These are phyloP conservation scores for Agrochola lota DNA, from an alignment of 2,888 invertebrate species.

Conservation along the genomic window DNA sequence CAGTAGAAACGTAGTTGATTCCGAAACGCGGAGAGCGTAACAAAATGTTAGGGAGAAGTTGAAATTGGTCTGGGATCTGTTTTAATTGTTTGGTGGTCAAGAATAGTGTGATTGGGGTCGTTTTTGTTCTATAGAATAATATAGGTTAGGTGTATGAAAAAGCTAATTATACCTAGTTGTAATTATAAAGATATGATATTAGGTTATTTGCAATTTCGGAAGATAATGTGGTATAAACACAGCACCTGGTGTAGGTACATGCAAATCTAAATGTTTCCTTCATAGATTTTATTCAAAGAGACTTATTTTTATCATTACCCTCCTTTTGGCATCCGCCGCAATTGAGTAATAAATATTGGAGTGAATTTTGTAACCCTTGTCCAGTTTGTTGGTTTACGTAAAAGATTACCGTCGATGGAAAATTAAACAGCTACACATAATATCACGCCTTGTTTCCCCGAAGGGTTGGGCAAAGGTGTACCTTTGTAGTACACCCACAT, in stretches of 20 bases:
- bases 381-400: neutral
- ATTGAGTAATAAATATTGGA: neutral
- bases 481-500: too few relatives aligned
- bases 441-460: too few relatives aligned
- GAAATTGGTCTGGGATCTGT: slow-evolving; percentile 51
- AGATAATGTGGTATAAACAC: neutral
- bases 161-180: neutral
- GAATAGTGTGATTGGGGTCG: slow-evolving; percentile 30
- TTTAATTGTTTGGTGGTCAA: slow-evolving; percentile 54
- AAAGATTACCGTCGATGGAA: neutral
- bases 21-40: slow-evolving; percentile 37
- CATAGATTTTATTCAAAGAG: neutral
- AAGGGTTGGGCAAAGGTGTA: too few relatives aligned
- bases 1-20: slow-evolving; percentile 21
- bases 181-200: neutral
- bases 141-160: neutral
- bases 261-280: too few relatives aligned
- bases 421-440: neutral
- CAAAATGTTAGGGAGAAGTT: slow-evolving; percentile 52
- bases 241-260: neutral
- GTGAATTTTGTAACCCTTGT: neutral
- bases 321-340: neutral
- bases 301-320: neutral
- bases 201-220: neutral
- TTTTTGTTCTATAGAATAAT: slow-evolving; percentile 18